Evolutionary conservation across 1,140 invertebrate species (phyloP).

Genomic region (Delia radicum): DNA sequence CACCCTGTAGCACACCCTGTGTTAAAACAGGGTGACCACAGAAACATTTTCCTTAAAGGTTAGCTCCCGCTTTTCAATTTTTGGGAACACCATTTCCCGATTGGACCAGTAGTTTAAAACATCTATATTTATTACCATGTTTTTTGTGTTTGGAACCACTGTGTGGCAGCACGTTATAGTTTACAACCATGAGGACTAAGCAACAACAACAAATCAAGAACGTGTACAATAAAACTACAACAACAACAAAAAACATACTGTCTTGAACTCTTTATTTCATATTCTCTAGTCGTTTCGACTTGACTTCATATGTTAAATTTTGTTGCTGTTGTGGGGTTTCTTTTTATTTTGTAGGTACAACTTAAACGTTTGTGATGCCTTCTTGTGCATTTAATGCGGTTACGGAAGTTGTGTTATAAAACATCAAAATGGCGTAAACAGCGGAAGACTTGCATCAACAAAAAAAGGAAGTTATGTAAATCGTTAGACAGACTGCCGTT

Average conservation of each 20-base stretch:
- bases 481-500: background rate
- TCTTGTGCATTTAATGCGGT: constrained; percentile 8
- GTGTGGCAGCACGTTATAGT: constrained; percentile 20
- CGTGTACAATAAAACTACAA: constrained; percentile 3
- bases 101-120: too few species aligned
- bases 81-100: too few species aligned
- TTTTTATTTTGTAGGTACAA: background rate
- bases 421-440: constrained; percentile 25
- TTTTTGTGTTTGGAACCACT: too few species aligned
- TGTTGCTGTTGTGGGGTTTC: background rate
- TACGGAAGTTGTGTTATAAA: constrained; percentile 20
- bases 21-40: too few species aligned
- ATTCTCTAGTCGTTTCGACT: background rate
- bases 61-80: too few species aligned
- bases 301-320: background rate
- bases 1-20: too few species aligned
- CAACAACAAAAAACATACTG: too few species aligned
- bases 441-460: constrained; percentile 15
- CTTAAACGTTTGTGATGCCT: constrained; percentile 1
- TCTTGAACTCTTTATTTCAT: background rate
- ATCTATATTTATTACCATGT: too few species aligned
- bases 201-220: background rate
- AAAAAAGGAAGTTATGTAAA: constrained; percentile 13
- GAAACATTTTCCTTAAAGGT: too few species aligned
- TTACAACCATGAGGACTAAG: background rate